phyloP scores from a whole-genome alignment of 2,888 invertebrate genomes.

The Hymenopus coronatus region DNA sequence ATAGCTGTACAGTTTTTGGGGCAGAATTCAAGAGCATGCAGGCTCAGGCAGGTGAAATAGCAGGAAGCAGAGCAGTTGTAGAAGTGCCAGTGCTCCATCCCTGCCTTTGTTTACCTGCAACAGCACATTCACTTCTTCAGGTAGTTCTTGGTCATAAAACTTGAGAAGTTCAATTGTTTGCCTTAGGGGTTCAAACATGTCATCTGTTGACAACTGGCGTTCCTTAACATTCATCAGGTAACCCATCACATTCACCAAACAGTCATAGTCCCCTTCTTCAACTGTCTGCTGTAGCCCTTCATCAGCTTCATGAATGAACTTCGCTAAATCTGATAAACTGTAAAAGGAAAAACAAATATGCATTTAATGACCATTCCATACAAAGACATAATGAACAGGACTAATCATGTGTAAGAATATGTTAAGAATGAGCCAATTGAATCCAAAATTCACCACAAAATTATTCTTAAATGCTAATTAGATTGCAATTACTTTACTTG shows the following conservation, averaged over 20 bases:
- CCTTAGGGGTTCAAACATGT: constrained; percentile 92
- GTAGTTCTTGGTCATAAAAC: constrained; percentile 94
- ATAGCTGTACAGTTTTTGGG: neutral
- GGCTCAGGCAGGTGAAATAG: neutral
- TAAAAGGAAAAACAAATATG: constrained; percentile 34
- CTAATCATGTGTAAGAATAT: no score
- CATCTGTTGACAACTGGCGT: constrained; percentile 80
- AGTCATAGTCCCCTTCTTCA: constrained; percentile 84
- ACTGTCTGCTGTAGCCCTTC: constrained; percentile 75
- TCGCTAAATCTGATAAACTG: constrained; percentile 78
- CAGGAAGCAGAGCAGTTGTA: constrained; percentile 1
- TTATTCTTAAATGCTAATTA: no score
- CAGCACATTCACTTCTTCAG: constrained; percentile 91
- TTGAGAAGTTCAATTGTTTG: constrained; percentile 90
- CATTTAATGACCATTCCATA: constrained; percentile 35
- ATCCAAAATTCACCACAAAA: no score
- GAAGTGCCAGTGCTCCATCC: neutral
- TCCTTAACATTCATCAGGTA: constrained; percentile 91
- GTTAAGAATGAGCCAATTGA: no score
- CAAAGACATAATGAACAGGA: neutral
- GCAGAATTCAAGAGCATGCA: neutral
- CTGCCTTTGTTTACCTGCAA: constrained; percentile 58
- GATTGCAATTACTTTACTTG: no score
- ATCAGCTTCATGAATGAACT: constrained; percentile 87
- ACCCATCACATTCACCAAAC: constrained; percentile 90